Conservation (phyloP, 2,113 vertebrate genomes). For the Pelecanoides urinatrix region DNA sequence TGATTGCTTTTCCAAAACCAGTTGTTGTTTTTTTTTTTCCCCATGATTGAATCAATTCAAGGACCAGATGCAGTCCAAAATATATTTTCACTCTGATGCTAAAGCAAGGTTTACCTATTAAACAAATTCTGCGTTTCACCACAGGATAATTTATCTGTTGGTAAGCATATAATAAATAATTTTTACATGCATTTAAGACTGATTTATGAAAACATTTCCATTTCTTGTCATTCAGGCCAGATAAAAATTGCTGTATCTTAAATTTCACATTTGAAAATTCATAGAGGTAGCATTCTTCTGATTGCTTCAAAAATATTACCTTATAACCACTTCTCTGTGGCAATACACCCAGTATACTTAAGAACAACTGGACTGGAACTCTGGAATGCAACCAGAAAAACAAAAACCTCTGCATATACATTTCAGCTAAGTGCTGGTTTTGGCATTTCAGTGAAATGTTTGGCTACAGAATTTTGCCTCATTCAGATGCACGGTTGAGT, state of each 20-base stretch:
- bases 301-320: background rate
- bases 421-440: constrained; percentile 41
- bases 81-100: background rate
- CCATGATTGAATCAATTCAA: background rate
- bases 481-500: background rate
- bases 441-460: constrained; percentile 29
- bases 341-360: background rate
- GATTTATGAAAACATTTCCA: constrained; percentile 16
- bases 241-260: background rate
- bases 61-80: background rate
- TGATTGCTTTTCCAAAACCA: background rate
- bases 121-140: background rate
- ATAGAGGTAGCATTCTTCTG: constrained; percentile 36
- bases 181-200: background rate
- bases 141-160: constrained; percentile 30
- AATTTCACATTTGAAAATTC: constrained; percentile 30
- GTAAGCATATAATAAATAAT: background rate
- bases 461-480: constrained; percentile 33
- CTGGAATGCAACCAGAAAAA: constrained; percentile 15
- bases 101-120: constrained; percentile 14
- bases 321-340: background rate
- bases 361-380: background rate
- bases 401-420: background rate
- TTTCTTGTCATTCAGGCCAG: constrained; percentile 21
- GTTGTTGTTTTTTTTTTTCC: background rate